phyloP scores from a whole-genome alignment of 1,140 invertebrate genomes.

The Aphaenogaster floridana region DNA sequence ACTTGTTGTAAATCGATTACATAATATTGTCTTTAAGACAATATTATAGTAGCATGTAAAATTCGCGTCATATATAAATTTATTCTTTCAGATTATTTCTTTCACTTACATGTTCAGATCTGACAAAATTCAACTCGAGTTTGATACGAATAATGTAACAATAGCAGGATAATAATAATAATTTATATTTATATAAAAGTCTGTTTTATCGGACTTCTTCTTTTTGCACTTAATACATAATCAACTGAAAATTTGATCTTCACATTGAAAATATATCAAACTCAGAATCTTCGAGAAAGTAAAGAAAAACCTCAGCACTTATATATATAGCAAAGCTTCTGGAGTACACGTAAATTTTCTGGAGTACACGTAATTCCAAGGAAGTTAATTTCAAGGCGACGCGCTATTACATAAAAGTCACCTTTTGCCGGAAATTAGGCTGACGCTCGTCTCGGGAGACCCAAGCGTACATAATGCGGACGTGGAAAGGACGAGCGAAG shows the following conservation, averaged over 20 bases:
- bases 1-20: neutral
- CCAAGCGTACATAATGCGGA: slow-evolving; percentile 59
- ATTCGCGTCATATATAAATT: neutral
- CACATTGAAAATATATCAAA: neutral
- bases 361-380: slow-evolving; percentile 2
- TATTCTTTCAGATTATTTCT: neutral
- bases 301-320: neutral
- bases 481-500: slow-evolving; percentile 34
- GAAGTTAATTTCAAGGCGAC: slow-evolving; percentile 27
- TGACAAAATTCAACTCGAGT: neutral
- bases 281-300: neutral
- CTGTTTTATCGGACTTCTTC: no score
- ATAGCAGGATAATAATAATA: neutral
- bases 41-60: neutral
- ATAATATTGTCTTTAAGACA: neutral
- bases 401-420: slow-evolving; percentile 59
- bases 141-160: neutral
- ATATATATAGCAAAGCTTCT: neutral
- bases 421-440: slow-evolving; percentile 53
- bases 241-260: neutral
- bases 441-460: slow-evolving; percentile 55
- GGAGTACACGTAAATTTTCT: slow-evolving; percentile 15
- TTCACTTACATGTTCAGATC: neutral
- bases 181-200: neutral
- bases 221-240: neutral